Evolutionary conservation across 2,888 invertebrate genomes (phyloP), one percentile per base, ranked within the genome.

Genomic region (Trichogramma evanescens): DNA sequence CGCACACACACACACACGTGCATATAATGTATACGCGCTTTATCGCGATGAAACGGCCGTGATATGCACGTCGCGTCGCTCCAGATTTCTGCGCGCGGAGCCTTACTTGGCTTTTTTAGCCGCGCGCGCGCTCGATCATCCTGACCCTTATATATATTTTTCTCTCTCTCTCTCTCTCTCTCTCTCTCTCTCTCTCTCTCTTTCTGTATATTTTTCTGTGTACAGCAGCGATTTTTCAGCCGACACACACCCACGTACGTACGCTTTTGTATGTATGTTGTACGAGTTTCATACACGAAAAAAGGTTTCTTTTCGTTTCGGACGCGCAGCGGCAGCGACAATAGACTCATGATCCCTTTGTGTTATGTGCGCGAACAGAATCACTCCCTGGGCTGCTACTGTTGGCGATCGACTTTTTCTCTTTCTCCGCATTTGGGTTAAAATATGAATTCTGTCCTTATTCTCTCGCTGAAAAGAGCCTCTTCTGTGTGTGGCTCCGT

Each of bases 401-500:
- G 59, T 55, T 57, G 50, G 54, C 60, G 63, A 65, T 59, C 58
- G 44, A 63, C 59, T 55, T 68, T 70, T 67, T 26, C 64, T 64
- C 63, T 66, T 68, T 66, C 63, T 50, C 46, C 52, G 65, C 63
- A 71, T 71, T 67, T 66, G 61, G 70, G 66, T 69, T 69, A 58
- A 66, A 66, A 61, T 61, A 64, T 67, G 63, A 52, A n/a, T 48
- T 51, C 55, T 50, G 58, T 62, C 43, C 26, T 26, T 26, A 26
- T 26, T 26, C 26, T 26, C 26, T 26, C 26, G 26, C 26, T 26
- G 26, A 26, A 26, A 26, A 26, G 26, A 26, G 26, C 26, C 26
- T 26, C 26, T 26, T 26, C 26, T 26, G 26, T 26, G 26, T 26
- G 26, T 26, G 26, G 57, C 38, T 5, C 59, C 42, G 39, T 46